These are phyloP conservation scores for Neodiprion virginianus DNA, from an alignment of 1,140 invertebrate species.

Conservation along the genomic window DNA sequence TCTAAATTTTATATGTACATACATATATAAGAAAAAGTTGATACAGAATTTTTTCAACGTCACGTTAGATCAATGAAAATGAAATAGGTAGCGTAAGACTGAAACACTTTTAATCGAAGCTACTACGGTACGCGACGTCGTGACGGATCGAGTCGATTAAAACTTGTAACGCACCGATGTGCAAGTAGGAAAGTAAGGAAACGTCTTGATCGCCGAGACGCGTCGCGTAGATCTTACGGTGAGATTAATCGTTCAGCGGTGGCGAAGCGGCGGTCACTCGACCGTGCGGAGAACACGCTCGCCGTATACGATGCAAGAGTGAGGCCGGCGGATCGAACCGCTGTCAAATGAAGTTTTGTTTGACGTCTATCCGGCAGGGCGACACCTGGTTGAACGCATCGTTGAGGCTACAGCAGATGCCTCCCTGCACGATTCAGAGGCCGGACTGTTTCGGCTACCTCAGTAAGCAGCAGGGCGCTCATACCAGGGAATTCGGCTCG, in stretches of 20 bases:
- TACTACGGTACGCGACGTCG: too few relatives aligned
- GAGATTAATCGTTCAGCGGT: not conserved
- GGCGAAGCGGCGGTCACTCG: not conserved
- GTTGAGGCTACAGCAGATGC: conserved; percentile 71
- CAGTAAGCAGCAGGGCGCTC: conserved; percentile 73
- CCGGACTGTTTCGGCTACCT: conserved; percentile 93
- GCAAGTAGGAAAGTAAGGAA: too few relatives aligned
- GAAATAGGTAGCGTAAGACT: too few relatives aligned
- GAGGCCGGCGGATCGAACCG: not conserved
- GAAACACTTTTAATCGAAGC: too few relatives aligned
- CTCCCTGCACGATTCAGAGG: conserved; percentile 75
- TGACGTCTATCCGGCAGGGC: conserved; percentile 58
- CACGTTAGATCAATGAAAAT: too few relatives aligned
- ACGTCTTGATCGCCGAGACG: too few relatives aligned
- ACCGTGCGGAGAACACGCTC: not conserved
- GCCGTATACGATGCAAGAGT: not conserved
- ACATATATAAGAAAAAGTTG: too few relatives aligned
- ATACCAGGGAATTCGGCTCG: conserved; percentile 74
- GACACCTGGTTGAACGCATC: conserved; percentile 82
- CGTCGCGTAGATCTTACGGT: too few relatives aligned
- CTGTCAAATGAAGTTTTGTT: not conserved
- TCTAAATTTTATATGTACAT: too few relatives aligned
- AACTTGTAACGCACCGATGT: too few relatives aligned
- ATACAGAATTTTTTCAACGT: too few relatives aligned
- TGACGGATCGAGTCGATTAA: too few relatives aligned